Evolutionary conservation across 2,113 vertebrate species (phyloP).

Genomic region (Corythoichthys intestinalis): DNA sequence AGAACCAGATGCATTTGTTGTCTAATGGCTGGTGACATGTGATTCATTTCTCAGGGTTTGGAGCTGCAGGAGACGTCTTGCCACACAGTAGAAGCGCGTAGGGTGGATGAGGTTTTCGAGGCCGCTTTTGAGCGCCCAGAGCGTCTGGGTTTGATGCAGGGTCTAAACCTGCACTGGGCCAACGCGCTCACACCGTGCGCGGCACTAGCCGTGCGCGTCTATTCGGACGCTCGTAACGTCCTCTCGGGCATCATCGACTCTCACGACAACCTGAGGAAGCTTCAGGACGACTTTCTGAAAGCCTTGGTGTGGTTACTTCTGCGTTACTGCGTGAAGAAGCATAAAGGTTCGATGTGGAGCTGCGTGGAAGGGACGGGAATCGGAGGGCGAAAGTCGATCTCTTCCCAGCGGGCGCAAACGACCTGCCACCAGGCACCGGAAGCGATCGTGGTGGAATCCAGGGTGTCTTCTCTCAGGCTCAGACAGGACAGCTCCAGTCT

Average conservation of each 20-base stretch:
- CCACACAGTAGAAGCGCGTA: slow-evolving; percentile 90
- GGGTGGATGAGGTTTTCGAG: slow-evolving; percentile 94
- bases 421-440: slow-evolving; percentile 49
- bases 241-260: slow-evolving; percentile 94
- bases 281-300: slow-evolving; percentile 91
- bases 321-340: slow-evolving; percentile 73
- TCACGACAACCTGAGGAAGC: slow-evolving; percentile 85
- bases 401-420: slow-evolving; percentile 64
- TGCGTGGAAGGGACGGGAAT: slow-evolving; percentile 58
- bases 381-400: slow-evolving; percentile 61
- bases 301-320: slow-evolving; percentile 89
- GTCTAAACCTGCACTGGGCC: slow-evolving; percentile 87
- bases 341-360: slow-evolving; percentile 53
- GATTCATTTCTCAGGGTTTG: slow-evolving; percentile 76
- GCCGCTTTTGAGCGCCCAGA: slow-evolving; percentile 83
- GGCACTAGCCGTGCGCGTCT: slow-evolving; percentile 81
- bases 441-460: slow-evolving; percentile 47
- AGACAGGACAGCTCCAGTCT: slow-evolving; percentile 75
- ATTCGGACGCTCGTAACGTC: slow-evolving; percentile 89
- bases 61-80: slow-evolving; percentile 98
- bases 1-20: background rate
- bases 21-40: background rate
- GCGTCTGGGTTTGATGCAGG: slow-evolving; percentile 65
- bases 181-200: slow-evolving; percentile 87
- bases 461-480: slow-evolving; percentile 56